Percentiles rank a stretch among this genome's conserved stretches.
These are phyloP conservation scores for Campylomormyrus numenius DNA, from an alignment of 2,113 vertebrate species.

Conservation along the genomic window DNA sequence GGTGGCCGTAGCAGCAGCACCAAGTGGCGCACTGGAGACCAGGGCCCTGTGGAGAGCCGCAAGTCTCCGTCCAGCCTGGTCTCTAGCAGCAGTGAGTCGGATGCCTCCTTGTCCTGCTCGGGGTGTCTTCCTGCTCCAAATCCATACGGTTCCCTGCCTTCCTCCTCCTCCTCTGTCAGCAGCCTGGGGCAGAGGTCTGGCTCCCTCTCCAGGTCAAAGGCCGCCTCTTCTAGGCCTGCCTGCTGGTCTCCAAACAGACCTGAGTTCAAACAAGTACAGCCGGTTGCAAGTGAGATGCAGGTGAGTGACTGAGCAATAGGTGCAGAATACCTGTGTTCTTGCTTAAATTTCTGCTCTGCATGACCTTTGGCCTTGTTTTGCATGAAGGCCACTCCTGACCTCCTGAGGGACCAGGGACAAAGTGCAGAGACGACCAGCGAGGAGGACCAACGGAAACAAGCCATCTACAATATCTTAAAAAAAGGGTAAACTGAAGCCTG, in stretches of 20 bases:
- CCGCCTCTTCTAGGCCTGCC: constrained; percentile 37
- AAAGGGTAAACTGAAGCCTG: constrained; percentile 61
- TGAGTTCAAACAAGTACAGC: constrained; percentile 43
- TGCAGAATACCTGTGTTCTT: neutral
- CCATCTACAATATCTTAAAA: constrained; percentile 63
- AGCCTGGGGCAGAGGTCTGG: constrained; percentile 41
- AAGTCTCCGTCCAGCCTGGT: constrained; percentile 77
- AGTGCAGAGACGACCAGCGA: constrained; percentile 40
- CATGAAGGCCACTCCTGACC: constrained; percentile 72
- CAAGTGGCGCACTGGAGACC: constrained; percentile 53
- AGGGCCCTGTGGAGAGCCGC: constrained; percentile 56
- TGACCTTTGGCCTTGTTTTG: constrained; percentile 4
- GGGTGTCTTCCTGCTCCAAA: constrained; percentile 42
- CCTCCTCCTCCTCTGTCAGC: constrained; percentile 23
- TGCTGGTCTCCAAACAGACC: constrained; percentile 44
- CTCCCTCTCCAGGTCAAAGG: constrained; percentile 43
- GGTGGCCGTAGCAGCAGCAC: constrained; percentile 32
- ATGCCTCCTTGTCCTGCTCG: constrained; percentile 19
- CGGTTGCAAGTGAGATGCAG: constrained; percentile 54
- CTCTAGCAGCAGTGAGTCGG: constrained; percentile 33
- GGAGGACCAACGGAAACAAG: constrained; percentile 56
- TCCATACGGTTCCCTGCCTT: constrained; percentile 38
- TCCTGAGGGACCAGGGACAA: constrained; percentile 61
- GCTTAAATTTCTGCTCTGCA: neutral
- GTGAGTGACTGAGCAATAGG: constrained; percentile 47